Evolutionary conservation across 2,113 vertebrate genomes (phyloP).

Genomic region (Ranitomeya variabilis): DNA sequence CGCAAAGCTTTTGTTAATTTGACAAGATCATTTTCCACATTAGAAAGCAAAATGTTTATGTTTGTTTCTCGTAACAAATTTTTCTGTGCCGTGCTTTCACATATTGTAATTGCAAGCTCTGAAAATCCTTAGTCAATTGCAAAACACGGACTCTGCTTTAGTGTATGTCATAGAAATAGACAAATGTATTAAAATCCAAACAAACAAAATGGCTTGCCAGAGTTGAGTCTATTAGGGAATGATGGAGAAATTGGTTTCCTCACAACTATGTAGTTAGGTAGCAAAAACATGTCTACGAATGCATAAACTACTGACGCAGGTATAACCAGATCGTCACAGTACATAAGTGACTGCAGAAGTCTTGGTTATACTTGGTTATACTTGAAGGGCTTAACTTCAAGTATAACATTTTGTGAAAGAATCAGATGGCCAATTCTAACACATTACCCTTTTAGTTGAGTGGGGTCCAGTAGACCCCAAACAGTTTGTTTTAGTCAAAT

Average conservation of each 20-base stretch:
- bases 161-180: conserved; percentile 24
- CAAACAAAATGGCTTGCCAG: background rate
- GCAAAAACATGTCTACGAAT: background rate
- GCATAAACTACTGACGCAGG: background rate
- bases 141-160: background rate
- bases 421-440: too few relatives aligned
- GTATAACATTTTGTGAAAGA: too few relatives aligned
- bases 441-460: too few relatives aligned
- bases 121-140: conserved; percentile 4
- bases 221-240: background rate
- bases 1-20: conserved; percentile 58
- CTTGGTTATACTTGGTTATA: background rate
- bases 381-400: background rate
- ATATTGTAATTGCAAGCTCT: background rate
- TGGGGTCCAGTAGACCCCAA: too few relatives aligned
- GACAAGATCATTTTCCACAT: conserved; percentile 64
- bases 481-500: too few relatives aligned
- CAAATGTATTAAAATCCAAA: background rate
- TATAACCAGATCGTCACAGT: background rate
- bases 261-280: background rate
- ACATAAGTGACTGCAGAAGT: background rate
- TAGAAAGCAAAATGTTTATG: conserved; percentile 69
- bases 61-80: conserved; percentile 67
- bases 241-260: background rate
- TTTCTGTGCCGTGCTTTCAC: background rate